Evolutionary conservation across 2,113 vertebrate species (phyloP), one percentile per base, ranked within the genome.

Genomic region (Myiopsitta monachus): DNA sequence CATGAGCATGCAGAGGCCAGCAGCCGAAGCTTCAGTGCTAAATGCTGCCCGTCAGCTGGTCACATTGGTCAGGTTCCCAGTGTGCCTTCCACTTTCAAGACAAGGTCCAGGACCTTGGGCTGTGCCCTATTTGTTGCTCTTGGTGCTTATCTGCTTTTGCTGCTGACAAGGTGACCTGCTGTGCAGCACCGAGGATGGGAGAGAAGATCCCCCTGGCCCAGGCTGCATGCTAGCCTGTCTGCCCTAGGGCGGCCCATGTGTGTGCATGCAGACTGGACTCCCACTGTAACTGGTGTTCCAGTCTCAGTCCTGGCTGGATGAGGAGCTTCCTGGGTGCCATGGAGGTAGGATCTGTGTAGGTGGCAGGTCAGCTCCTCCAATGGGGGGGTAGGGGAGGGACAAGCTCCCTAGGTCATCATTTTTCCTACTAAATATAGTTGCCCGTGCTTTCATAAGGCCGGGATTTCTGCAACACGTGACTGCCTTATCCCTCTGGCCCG

Each of bases 371-470:
- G 59, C 38, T 78, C 3, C 43, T 68, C 28, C 2, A 26, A 52
- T 38, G 10, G 8, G 33, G 36, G 57, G 39, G 54, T 7, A 26
- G 28, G 75, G 62, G 79, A 92, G 87, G 76, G 52, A n/a, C 68
- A 3, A 73, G 52, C 91, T 94, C 18, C 12, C 90, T 88, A 78
- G 95, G 90, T 97, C 96, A 91, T 95, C 70, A n/a, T 95, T 97
- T 97, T 95, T 88, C 88, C 57, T 36, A 95, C 92, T 96, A 97
- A 95, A 96, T 97, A 93, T 96, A 95, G 95, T 96, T 92, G 90
- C 81, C 82, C 1, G 41, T 87, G 96, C 94, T 96, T 96, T 96
- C 84, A 79, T 96, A 97, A 96, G 96, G 91, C 80, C 6, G 21
- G 96, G 95, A 95, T 97, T 97, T 96, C 83, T 91, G 75, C 14